These are phyloP conservation scores for Ptiloglossa arizonensis DNA, from an alignment of 1,140 invertebrate species.

Conservation along the genomic window DNA sequence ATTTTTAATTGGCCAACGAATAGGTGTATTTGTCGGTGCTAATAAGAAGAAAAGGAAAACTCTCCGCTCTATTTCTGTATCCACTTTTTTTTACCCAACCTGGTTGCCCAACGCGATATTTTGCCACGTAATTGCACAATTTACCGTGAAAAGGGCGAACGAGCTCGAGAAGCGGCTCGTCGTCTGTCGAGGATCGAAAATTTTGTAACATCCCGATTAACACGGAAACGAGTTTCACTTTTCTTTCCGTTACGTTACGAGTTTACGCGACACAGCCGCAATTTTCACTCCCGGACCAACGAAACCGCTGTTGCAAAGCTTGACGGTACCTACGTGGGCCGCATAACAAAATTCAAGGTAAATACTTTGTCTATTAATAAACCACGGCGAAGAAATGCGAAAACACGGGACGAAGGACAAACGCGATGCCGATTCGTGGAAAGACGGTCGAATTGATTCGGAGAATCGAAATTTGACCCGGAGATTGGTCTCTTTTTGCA, in stretches of 20 bases:
- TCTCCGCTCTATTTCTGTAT: no score
- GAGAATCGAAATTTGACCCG: neutral
- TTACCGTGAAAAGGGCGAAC: no score
- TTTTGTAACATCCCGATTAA: neutral
- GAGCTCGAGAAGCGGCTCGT: neutral
- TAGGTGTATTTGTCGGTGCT: no score
- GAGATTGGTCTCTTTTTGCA: neutral
- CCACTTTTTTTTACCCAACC: no score
- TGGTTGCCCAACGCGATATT: no score
- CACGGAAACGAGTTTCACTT: neutral
- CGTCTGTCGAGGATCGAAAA: neutral
- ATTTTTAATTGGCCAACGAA: no score
- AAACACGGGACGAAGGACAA: slow-evolving; percentile 9
- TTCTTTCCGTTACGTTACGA: neutral
- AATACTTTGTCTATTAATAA: slow-evolving; percentile 10
- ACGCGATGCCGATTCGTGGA: neutral
- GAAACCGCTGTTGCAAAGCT: neutral
- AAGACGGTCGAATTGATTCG: neutral
- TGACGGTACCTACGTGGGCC: neutral
- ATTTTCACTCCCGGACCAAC: neutral
- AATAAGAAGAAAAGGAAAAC: no score
- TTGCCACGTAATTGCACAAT: no score
- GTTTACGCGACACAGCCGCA: neutral
- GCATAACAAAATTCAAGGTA: slow-evolving; percentile 1
- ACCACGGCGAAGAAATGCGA: neutral